These are phyloP conservation scores for Oreonectes daqikongensis DNA, from an alignment of 2,797 vertebrate genomes.

Conservation along the genomic window DNA sequence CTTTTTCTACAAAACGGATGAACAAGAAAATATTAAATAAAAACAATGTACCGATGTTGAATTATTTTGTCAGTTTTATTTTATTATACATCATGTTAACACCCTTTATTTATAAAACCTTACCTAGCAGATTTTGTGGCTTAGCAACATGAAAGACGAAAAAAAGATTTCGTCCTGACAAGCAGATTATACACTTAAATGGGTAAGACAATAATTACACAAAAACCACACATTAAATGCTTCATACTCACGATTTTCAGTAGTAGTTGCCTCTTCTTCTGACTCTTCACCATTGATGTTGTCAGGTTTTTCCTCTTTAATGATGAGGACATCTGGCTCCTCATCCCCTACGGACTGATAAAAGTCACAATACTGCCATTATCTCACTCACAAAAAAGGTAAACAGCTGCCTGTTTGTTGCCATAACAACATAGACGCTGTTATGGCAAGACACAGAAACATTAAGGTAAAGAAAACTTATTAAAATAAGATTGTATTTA, in stretches of 20 bases:
- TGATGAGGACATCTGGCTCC: constrained; percentile 38
- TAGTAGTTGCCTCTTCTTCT: neutral
- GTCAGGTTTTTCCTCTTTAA: constrained; percentile 50
- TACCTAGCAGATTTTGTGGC: neutral
- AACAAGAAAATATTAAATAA: neutral
- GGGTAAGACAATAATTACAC: neutral
- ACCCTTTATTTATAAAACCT: neutral
- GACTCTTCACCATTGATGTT: constrained; percentile 5
- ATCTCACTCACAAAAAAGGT: too few relatives aligned
- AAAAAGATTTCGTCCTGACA: neutral
- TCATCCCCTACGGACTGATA: constrained; percentile 24
- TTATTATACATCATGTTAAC: neutral
- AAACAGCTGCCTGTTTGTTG: too few relatives aligned
- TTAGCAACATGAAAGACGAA: neutral
- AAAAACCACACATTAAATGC: neutral
- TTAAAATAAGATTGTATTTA: too few relatives aligned
- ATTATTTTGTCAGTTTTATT: too few relatives aligned
- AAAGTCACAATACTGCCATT: neutral
- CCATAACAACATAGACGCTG: too few relatives aligned
- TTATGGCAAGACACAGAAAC: too few relatives aligned
- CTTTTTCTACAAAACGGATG: constrained; percentile 25
- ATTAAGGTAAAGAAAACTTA: too few relatives aligned
- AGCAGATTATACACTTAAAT: neutral
- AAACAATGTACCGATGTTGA: too few relatives aligned
- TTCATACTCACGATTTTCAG: constrained; percentile 29